These are phyloP conservation scores for Acomys russatus DNA, from an alignment of 2,797 vertebrate genomes.

Conservation along the genomic window DNA sequence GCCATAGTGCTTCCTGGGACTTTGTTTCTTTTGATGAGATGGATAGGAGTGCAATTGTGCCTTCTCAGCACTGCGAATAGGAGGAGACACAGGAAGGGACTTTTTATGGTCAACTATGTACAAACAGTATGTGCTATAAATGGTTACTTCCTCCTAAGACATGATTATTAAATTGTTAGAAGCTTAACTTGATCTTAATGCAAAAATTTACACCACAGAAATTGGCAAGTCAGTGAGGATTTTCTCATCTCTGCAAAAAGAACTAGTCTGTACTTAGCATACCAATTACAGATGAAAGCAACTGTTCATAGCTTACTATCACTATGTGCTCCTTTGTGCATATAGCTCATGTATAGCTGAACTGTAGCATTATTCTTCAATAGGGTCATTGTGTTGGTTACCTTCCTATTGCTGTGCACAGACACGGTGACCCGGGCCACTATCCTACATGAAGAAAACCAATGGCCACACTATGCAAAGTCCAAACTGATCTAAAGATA, in stretches of 20 bases:
- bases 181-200: neutral
- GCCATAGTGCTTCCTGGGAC: neutral
- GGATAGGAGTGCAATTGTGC: neutral
- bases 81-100: neutral
- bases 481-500: too few species aligned
- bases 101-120: neutral
- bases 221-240: neutral
- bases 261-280: neutral
- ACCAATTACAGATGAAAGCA: constrained; percentile 15
- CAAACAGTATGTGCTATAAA: neutral
- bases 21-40: neutral
- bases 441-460: too few species aligned
- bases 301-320: neutral
- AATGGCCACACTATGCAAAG: too few species aligned
- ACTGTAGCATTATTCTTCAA: neutral
- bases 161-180: neutral
- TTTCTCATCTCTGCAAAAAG: neutral
- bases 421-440: neutral
- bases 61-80: neutral
- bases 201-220: neutral
- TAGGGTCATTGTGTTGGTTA: neutral
- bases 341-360: neutral
- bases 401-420: too few species aligned
- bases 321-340: neutral
- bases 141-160: neutral